Evolutionary conservation across 2,797 vertebrate genomes (phyloP).

Genomic region (Chaetophractus vellerosus): DNA sequence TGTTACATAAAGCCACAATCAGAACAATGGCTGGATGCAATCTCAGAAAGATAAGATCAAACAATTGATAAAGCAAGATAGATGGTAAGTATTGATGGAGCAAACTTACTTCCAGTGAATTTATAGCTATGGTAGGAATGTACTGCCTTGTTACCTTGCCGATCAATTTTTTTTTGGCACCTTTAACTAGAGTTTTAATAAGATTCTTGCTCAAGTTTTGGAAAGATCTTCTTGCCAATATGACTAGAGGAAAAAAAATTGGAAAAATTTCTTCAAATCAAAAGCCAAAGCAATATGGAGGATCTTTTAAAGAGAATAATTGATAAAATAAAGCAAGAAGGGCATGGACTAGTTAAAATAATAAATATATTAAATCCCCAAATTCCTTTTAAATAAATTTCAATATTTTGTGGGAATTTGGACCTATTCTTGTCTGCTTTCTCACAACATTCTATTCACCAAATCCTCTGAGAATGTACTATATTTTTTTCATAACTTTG

Average conservation of each 20-base stretch:
- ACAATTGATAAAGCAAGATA: constrained; percentile 66
- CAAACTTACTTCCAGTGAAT: constrained; percentile 37
- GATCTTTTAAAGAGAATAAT: constrained; percentile 15
- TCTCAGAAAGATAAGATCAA: constrained; percentile 70
- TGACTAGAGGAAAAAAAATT: constrained; percentile 38
- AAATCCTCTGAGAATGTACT: constrained; percentile 44
- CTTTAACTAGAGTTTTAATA: constrained; percentile 51
- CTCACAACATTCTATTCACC: not conserved
- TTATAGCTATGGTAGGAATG: constrained; percentile 63
- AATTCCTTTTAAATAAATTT: constrained; percentile 40
- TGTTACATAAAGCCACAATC: constrained; percentile 82
- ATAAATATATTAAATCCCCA: not conserved
- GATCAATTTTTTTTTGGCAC: constrained; percentile 62
- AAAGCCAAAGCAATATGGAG: not conserved
- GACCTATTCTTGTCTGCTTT: not conserved
- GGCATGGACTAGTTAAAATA: not conserved
- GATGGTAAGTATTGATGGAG: constrained; percentile 70
- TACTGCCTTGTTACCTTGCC: constrained; percentile 50
- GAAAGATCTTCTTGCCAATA: constrained; percentile 17
- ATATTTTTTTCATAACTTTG: not conserved
- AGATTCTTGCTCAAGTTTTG: constrained; percentile 63
- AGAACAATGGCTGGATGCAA: constrained; percentile 75
- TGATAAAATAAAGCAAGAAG: constrained; percentile 42
- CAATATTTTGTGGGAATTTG: not conserved
- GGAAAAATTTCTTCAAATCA: constrained; percentile 54